Evolutionary conservation across 2,113 vertebrate genomes (phyloP), one percentile per base, ranked within the genome.

Genomic region (Sceloporus undulatus): DNA sequence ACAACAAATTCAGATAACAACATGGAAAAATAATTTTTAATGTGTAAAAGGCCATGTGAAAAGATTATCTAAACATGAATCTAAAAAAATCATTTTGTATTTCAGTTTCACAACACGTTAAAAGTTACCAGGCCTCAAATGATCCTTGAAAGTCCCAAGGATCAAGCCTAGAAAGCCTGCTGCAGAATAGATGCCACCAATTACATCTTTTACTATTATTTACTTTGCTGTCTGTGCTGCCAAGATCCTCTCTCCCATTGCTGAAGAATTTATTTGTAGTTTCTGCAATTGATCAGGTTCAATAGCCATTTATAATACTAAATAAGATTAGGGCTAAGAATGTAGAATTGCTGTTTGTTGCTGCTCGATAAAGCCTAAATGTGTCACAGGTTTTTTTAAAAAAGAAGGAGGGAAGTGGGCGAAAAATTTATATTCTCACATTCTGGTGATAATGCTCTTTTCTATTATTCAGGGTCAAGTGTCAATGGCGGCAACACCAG

Each of bases 401-500:
- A 68, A 11, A 42, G 27, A 52, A 13, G 14, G n/a, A 42, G 10
- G n/a, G 4, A 62, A 73, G 56, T 73, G 8, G 27, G 73, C 65
- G 42, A 13, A 76, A 77, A 48, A 29, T 19, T 3, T 5, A 38
- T 34, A 34, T 68, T 29, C 84, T 6, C 25, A 0, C 1, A 0
- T 66, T 5, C 19, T 71, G 48, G 5, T 38, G 1, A 86, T 19
- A 5, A 4, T 27, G 1, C 2, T 68, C 18, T 38, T 56, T 13
- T 0, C 11, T n/a, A 8, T 3, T 0, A 10, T 16, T 62, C 94
- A 98, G 98, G 98, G 97, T 0, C 97, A 4, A 98, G 82, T 99
- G 98, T 90, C 98, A 99, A 92, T 99, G 98, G 98, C 96, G 97
- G 38, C 98, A 99, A 91, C 98, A 1, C 97, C 98, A 0, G 98